Conservation (phyloP, 1,140 invertebrate species). For the Berghia stephanieae region DNA sequence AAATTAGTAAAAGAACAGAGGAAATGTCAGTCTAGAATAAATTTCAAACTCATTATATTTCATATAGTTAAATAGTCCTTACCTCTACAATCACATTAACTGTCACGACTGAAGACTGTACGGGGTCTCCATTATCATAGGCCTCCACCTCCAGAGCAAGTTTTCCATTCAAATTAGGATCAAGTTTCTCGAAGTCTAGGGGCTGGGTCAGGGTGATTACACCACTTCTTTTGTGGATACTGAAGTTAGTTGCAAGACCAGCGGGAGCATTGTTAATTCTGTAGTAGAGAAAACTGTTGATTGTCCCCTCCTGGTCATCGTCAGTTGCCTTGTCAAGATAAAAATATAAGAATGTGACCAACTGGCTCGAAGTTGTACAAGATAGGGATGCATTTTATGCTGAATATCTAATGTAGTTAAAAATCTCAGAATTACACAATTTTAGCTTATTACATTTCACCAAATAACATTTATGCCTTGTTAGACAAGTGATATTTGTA, state of each 20-base stretch:
- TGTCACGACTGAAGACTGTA: constrained; percentile 27
- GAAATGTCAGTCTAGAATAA: too few relatives aligned
- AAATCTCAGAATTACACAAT: too few relatives aligned
- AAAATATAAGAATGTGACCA: too few relatives aligned
- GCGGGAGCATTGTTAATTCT: constrained; percentile 36
- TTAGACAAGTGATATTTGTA: too few relatives aligned
- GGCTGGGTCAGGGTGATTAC: constrained; percentile 42
- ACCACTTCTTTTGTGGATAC: constrained; percentile 41
- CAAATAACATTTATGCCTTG: too few relatives aligned
- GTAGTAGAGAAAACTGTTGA: constrained; percentile 49
- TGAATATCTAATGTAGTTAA: too few relatives aligned
- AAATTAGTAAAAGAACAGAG: too few relatives aligned
- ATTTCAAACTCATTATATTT: too few relatives aligned
- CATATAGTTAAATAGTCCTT: not conserved
- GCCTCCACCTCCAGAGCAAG: constrained; percentile 44
- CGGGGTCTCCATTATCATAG: constrained; percentile 40
- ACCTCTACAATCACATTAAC: constrained; percentile 55
- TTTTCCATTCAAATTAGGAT: constrained; percentile 35
- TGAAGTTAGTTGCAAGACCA: constrained; percentile 44
- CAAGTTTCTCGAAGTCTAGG: constrained; percentile 50
- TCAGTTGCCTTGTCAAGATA: too few relatives aligned
- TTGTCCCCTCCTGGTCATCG: constrained; percentile 43
- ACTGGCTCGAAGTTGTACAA: too few relatives aligned
- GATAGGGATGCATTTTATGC: too few relatives aligned
- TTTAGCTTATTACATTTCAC: too few relatives aligned